Base-by-base conservation (phyloP, 2,888 invertebrate genomes). In the Scaptodrosophila latifasciaeformis region DNA sequence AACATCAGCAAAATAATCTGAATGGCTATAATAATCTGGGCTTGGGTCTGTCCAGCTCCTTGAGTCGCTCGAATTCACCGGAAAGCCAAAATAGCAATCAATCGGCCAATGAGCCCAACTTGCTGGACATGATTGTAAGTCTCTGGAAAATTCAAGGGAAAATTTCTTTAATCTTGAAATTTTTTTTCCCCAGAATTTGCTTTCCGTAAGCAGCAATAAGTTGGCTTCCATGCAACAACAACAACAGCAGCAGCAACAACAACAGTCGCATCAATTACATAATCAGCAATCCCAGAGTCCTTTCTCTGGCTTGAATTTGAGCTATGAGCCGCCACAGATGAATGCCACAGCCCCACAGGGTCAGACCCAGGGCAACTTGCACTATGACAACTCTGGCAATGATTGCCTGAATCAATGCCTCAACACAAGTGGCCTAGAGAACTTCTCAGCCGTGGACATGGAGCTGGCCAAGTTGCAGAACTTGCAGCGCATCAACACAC, bases 31-130 rank as follows among this genome's bases (percentile, higher is more conserved):
- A 43, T 46, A 66, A 65, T 31, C 53, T 70, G 10, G 72, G 75
- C 24, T 54, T 77, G 2, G 70, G 51, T 50, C 31, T 74, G 13
- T 75, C 70, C 40, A 76, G 78, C 40, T 80, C 82, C 18, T 84
- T 84, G 3, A 86, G 85, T 31, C 85, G 86, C 27, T 86, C 86
- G 2, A 85, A 84, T 59, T 86, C 86, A 1, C 86, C 86, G 2
- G 85, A 85, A 60, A 86, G 85, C 57, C 84, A 85, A 58, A 84
- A 85, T 46, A 86, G 85, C 67, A 83, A 80, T 60, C 82, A 84
- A 53, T 85, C 86, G 17, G 78, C 83, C 56, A 69, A 65, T 27
- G 84, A 84, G 54, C 75, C 78, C n/a, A 84, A 75, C 64, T 58
- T 86, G 2, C 70, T 82, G 50, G 86, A 86, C 57, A 83, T 86